A percentile compares a stretch with the other conserved stretches of the same genome.
These are phyloP conservation scores for Cosmia pyralina DNA, from an alignment of 2,888 invertebrate species.

Conservation along the genomic window DNA sequence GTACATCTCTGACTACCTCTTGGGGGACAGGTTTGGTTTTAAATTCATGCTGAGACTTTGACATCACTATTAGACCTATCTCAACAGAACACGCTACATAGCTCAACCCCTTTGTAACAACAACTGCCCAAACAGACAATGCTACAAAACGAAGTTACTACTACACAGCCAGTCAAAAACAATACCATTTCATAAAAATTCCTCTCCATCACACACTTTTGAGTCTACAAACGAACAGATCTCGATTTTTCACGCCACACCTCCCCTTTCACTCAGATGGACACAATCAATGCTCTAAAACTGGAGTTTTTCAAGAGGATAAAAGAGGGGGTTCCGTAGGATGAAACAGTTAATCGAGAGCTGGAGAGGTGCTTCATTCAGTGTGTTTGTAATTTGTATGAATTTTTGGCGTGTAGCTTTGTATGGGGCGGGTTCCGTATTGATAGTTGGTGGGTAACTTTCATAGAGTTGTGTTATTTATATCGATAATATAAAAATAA, in stretches of 20 bases:
- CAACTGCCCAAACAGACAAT: not conserved
- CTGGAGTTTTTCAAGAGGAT: conserved; percentile 16
- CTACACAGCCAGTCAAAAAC: conserved; percentile 11
- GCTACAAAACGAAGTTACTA: not conserved
- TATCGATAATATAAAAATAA: no score
- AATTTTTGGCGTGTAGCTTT: conserved; percentile 5
- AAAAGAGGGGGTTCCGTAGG: conserved; percentile 36
- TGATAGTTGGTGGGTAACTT: not conserved
- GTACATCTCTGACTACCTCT: no score
- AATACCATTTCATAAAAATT: conserved; percentile 30
- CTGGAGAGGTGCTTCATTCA: conserved; percentile 46
- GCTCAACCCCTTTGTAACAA: not conserved
- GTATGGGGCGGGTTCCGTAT: conserved; percentile 24
- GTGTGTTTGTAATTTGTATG: conserved; percentile 44
- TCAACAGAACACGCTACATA: no score
- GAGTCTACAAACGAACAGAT: conserved; percentile 44
- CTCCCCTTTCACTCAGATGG: conserved; percentile 27
- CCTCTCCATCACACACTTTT: conserved; percentile 47
- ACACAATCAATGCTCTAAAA: conserved; percentile 46
- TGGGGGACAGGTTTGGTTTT: no score
- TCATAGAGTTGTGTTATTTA: no score
- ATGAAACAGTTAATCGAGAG: conserved; percentile 61
- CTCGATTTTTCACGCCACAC: conserved; percentile 63
- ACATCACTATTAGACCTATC: no score
- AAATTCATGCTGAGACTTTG: no score